Base-by-base conservation (phyloP, 2,888 invertebrate genomes). In the Quadroppia sp. region DNA sequence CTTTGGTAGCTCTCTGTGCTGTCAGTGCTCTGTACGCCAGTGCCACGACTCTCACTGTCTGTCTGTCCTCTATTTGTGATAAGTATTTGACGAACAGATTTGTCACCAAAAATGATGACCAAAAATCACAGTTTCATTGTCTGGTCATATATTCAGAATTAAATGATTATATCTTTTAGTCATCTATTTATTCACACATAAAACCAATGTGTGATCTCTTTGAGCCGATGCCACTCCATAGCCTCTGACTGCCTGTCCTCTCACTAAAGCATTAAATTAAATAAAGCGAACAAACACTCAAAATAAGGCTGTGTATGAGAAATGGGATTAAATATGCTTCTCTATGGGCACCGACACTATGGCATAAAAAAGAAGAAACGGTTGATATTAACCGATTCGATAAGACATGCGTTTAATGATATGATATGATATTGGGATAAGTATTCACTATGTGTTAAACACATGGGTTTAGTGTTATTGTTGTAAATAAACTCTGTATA, bases 401-500 rank as follows among this genome's bases (percentile, higher is more conserved):
- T 40, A 69, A 45, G 69, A 69, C 69, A 69, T 69, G 69, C 69
- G 40, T 69, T 69, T 69, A 40, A 67, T 30, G 30, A 59, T 32
- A 40, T 36, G 30, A 64, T 64, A 53, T 30, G 59, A 59, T 59
- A 45, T 69, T 45, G 25, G 69, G 42, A 69, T 69, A 69, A 69
- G 69, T 69, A 69, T 45, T 69, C 69, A 69, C 42, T 69, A 69
- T 69, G 69, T 69, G 42, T 69, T 40, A 40, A 36, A 69, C 69
- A 69, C 45, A 23, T 25, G 69, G 69, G 42, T 69, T 23, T 42
- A 13, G n/a, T 69, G 36, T 15, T 69, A 69, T 42, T 45, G 45
- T 45, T 45, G 40, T 69, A 40, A 69, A 69, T 69, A 67, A 67
- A 64, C 40, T 32, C 20, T 17, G 32, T 32, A 36, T 64, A 36